Evolutionary conservation across 2,113 vertebrate genomes (phyloP).

Genomic region (Crotalus tigris): DNA sequence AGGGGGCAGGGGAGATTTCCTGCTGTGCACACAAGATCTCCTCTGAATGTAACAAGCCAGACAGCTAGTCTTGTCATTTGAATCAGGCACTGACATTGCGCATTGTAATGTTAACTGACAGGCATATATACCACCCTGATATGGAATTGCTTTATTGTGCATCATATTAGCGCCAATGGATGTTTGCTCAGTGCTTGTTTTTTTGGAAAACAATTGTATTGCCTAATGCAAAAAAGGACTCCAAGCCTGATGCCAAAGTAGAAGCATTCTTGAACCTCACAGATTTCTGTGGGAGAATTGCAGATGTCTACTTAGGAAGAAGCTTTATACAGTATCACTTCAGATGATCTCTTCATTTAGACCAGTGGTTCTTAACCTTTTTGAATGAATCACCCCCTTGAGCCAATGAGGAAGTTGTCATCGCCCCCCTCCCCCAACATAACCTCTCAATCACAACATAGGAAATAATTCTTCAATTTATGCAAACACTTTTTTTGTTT

Average conservation of each 20-base stretch:
- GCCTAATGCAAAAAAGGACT: not conserved
- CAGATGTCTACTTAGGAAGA: not conserved
- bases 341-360: not conserved
- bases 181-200: not conserved
- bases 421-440: too few relatives aligned
- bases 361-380: too few relatives aligned
- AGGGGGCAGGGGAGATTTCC: not conserved
- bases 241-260: not conserved
- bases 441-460: too few relatives aligned
- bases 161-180: not conserved
- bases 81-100: not conserved
- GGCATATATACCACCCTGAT: not conserved
- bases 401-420: too few relatives aligned
- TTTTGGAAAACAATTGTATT: not conserved
- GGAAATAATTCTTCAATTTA: too few relatives aligned
- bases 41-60: constrained; percentile 7
- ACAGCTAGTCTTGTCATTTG: constrained; percentile 13
- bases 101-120: constrained; percentile 8
- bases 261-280: not conserved
- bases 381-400: too few relatives aligned
- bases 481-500: too few relatives aligned
- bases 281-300: not conserved
- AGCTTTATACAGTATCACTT: not conserved
- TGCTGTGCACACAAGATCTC: not conserved
- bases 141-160: not conserved